phyloP scores from a whole-genome alignment of 2,797 vertebrate genomes.

The Sarcophilus harrisii region DNA sequence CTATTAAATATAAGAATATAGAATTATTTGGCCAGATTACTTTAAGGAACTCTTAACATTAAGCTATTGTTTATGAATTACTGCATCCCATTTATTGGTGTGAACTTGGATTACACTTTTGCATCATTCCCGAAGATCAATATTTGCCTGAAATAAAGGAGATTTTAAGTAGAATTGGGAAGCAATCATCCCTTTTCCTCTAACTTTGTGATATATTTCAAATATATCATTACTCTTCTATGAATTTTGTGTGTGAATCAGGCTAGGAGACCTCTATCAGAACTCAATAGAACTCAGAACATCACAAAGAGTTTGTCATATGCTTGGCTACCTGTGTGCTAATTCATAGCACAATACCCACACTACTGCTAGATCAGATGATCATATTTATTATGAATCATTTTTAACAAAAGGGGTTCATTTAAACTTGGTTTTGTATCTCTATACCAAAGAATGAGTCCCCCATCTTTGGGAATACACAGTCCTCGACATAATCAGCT shows the following conservation, averaged over 20 bases:
- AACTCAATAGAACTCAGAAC: no score
- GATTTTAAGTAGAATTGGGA: no score
- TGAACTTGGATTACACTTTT: background rate
- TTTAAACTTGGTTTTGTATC: no score
- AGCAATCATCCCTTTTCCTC: no score
- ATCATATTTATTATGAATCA: background rate
- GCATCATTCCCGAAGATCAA: background rate
- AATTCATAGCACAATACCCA: no score
- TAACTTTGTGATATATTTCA: rapidly evolving
- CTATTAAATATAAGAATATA: background rate
- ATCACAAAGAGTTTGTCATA: no score
- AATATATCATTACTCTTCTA: background rate
- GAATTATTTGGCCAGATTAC: background rate
- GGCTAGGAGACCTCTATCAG: no score
- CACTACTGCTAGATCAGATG: no score
- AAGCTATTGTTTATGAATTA: background rate
- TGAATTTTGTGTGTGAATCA: no score
- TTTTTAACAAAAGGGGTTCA: background rate
- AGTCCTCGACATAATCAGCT: background rate
- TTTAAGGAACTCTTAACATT: background rate
- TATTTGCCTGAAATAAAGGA: background rate
- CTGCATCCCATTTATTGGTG: background rate
- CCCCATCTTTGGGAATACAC: background rate
- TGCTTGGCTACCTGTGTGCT: no score
- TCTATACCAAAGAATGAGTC: background rate